Evolutionary conservation across 30 jellyfish, hydroid and myxozoan species (phyloP).

Genomic region (Aurelia coerulea): DNA sequence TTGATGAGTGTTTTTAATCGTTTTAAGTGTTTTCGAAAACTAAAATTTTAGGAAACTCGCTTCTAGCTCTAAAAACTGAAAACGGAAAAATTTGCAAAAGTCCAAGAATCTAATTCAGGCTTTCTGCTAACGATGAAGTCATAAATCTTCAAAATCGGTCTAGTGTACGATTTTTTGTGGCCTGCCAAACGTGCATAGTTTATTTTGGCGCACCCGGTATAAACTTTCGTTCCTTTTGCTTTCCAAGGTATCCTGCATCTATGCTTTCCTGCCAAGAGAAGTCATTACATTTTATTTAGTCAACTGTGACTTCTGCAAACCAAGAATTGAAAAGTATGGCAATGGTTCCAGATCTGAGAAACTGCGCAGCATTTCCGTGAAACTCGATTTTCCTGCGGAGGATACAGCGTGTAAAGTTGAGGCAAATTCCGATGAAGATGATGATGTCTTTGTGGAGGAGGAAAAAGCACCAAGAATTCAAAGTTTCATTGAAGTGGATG

Average conservation of each 20-base stretch:
- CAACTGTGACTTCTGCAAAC: constrained; percentile 83
- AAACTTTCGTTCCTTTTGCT: too few species aligned
- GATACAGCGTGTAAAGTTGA: background rate
- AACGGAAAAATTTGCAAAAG: too few species aligned
- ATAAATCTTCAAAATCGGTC: too few species aligned
- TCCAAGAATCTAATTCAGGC: too few species aligned
- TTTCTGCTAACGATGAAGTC: too few species aligned
- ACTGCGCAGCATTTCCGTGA: background rate
- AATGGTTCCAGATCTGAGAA: constrained; percentile 39
- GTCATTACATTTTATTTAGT: constrained; percentile 79
- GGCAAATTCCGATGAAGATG: background rate
- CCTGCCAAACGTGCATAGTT: too few species aligned
- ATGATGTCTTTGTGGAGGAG: background rate
- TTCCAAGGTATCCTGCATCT: constrained; percentile 70
- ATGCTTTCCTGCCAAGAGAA: constrained; percentile 90
- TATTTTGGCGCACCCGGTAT: too few species aligned
- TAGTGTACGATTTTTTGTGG: too few species aligned
- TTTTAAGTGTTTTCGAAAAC: too few species aligned
- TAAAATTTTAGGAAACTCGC: too few species aligned
- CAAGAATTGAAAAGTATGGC: constrained; percentile 88
- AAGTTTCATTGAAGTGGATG: constrained; percentile 13
- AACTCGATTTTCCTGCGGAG: background rate
- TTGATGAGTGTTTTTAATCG: too few species aligned
- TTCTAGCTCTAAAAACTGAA: too few species aligned
- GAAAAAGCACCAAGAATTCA: background rate